phyloP scores from a whole-genome alignment of 2,797 vertebrate genomes.

The Luscinia luscinia region DNA sequence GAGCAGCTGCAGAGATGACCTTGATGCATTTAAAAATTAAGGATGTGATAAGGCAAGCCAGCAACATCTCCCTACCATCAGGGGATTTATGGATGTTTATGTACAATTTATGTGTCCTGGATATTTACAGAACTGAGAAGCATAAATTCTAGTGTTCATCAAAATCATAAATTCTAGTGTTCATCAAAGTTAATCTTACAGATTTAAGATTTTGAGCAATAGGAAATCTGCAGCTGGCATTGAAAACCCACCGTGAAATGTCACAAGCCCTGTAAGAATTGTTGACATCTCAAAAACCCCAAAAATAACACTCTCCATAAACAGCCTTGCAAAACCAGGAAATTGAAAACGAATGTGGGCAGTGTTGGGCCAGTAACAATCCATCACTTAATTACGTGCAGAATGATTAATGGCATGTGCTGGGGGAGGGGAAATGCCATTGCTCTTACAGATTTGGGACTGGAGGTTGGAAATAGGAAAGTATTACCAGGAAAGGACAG shows the following conservation, averaged over 20 bases:
- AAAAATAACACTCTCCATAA: not conserved
- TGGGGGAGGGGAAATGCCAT: constrained; percentile 12
- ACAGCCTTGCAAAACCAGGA: constrained; percentile 43
- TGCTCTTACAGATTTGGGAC: constrained; percentile 17
- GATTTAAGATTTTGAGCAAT: not conserved
- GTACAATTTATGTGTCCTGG: not conserved
- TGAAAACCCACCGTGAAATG: not conserved
- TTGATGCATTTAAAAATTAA: not conserved
- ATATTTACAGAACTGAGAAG: not conserved
- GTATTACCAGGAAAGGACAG: not conserved
- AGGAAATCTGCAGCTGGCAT: not conserved
- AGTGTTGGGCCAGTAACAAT: not conserved
- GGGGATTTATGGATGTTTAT: not conserved
- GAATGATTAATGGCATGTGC: constrained; percentile 18
- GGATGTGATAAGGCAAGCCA: not conserved
- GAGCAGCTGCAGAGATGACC: not conserved
- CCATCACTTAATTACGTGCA: constrained; percentile 13
- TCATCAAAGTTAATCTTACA: not conserved
- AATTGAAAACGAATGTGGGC: constrained; percentile 37
- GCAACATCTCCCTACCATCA: not conserved
- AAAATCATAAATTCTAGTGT: not conserved
- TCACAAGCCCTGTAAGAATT: not conserved
- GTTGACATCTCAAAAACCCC: not conserved
- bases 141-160: not conserved
- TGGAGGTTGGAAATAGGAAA: not conserved